phyloP scores from a whole-genome alignment of 2,113 vertebrate species.

The Australoheros scitulus region DNA sequence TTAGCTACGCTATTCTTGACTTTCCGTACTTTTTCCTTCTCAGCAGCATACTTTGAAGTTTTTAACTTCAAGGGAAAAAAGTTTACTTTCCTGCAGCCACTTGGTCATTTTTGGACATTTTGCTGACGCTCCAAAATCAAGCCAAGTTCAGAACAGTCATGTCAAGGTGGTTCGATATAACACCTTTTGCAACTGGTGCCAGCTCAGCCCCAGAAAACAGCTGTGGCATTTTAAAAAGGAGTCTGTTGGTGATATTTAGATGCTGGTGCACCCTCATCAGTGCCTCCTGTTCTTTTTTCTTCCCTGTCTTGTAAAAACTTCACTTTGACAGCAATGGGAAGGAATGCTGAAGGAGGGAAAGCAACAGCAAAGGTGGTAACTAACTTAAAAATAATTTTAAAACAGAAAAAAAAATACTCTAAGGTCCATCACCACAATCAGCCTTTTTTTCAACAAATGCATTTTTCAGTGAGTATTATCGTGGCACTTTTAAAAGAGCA shows the following conservation, averaged over 20 bases:
- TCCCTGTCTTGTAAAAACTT: conserved; percentile 16
- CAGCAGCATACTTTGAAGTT: neutral
- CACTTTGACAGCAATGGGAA: conserved; percentile 26
- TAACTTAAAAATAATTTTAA: neutral
- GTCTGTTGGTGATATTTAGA: conserved; percentile 36
- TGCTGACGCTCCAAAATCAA: conserved; percentile 56
- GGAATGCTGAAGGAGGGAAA: neutral
- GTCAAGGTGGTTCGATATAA: conserved; percentile 62
- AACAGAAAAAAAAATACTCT: neutral
- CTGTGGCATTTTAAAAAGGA: conserved; percentile 62
- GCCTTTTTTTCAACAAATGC: neutral
- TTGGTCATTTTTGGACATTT: conserved; percentile 23
- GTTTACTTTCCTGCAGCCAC: conserved; percentile 23
- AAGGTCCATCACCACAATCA: neutral
- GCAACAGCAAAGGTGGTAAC: neutral
- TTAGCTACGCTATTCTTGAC: neutral
- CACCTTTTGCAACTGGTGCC: conserved; percentile 51
- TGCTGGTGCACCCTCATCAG: conserved; percentile 40
- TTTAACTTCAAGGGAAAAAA: conserved; percentile 17
- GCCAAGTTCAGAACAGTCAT: conserved; percentile 61
- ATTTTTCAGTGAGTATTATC: neutral
- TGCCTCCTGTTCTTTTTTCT: neutral
- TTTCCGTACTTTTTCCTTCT: neutral
- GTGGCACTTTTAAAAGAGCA: neutral
- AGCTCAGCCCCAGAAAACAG: conserved; percentile 47